phyloP scores from a whole-genome alignment of 2,113 vertebrate genomes.

The Columba janthina region DNA sequence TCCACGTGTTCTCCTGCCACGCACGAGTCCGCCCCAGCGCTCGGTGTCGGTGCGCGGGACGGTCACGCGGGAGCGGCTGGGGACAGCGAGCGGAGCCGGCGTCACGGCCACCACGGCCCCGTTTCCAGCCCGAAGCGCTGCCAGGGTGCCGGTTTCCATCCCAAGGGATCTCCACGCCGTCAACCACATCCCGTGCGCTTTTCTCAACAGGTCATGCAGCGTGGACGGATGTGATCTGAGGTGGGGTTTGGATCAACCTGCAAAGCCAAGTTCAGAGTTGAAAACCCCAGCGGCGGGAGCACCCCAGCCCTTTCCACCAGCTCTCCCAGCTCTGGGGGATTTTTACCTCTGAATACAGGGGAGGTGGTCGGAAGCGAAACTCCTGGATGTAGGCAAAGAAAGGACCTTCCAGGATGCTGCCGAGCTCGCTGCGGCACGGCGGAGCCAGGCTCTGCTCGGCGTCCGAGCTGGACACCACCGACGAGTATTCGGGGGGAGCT shows the following conservation, averaged over 20 bases:
- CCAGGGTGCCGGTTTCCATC: not conserved
- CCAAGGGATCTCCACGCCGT: not conserved
- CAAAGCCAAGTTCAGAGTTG: not conserved
- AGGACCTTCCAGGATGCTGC: conserved; percentile 78
- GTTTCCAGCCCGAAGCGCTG: not conserved
- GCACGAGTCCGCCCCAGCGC: not conserved
- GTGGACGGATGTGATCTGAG: conserved; percentile 76
- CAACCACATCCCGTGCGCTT: not conserved
- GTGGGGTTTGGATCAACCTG: conserved; percentile 93
- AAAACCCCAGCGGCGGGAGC: not conserved
- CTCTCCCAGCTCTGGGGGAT: not conserved
- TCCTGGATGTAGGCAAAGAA: conserved; percentile 91
- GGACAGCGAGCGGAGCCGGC: not conserved
- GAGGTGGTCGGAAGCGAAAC: conserved; percentile 91
- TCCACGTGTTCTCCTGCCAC: not conserved
- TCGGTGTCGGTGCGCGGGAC: not conserved
- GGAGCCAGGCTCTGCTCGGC: conserved; percentile 45
- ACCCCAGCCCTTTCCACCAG: rapidly evolving
- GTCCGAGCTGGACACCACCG: conserved; percentile 82
- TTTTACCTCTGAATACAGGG: conserved; percentile 90
- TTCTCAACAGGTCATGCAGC: conserved; percentile 95
- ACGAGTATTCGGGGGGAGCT: conserved; percentile 93
- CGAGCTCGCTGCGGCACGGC: conserved; percentile 67
- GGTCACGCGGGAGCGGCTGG: not conserved
- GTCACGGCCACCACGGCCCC: not conserved